Conservation (phyloP, 1,140 invertebrate genomes). For the Sycophila sp. region DNA sequence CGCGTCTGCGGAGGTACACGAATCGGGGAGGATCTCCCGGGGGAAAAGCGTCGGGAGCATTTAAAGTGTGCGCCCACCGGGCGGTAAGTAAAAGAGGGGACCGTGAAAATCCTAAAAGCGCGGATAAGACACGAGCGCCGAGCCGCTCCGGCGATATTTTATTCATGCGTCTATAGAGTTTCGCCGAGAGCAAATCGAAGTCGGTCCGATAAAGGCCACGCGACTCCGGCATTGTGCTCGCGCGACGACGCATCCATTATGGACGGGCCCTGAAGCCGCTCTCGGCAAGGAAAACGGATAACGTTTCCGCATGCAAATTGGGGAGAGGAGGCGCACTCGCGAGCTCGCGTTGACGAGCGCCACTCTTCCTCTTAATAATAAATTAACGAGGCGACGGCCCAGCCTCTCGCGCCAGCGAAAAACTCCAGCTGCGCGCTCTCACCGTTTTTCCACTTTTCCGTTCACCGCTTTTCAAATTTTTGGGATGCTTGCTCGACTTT, state of each 20-base stretch:
- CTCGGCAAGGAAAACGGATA: conserved; percentile 46
- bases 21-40: too few relatives aligned
- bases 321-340: conserved; percentile 28
- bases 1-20: too few relatives aligned
- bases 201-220: too few relatives aligned
- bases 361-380: conserved; percentile 26
- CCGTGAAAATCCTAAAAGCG: not conserved
- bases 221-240: not conserved
- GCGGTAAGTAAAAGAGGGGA: not conserved
- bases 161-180: not conserved
- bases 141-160: not conserved
- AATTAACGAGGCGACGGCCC: conserved; percentile 4
- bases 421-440: too few relatives aligned
- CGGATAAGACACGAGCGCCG: not conserved
- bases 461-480: too few relatives aligned
- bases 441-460: too few relatives aligned
- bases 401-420: too few relatives aligned
- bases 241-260: conserved; percentile 50
- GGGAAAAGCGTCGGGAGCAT: not conserved
- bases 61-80: not conserved
- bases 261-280: conserved; percentile 46
- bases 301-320: conserved; percentile 55
- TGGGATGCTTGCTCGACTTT: too few relatives aligned
- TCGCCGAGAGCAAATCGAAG: conserved; percentile 4
- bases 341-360: not conserved